phyloP scores from a whole-genome alignment of 2,113 vertebrate species.

The Nestor notabilis region DNA sequence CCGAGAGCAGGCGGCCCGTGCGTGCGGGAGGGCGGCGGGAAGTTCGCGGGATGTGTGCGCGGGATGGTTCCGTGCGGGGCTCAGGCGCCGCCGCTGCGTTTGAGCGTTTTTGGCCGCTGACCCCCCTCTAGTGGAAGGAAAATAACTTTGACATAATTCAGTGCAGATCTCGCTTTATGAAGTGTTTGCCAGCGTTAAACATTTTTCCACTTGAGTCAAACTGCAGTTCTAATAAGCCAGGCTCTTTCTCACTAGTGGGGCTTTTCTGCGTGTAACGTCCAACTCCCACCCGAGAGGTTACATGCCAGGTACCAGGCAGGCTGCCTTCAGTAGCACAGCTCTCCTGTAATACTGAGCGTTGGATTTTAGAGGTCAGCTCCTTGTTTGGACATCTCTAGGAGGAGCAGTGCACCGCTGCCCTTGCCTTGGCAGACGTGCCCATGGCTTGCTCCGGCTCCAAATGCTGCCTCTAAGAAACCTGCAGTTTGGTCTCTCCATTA shows the following conservation, averaged over 20 bases:
- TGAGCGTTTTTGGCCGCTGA: background rate
- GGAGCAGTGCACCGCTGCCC: background rate
- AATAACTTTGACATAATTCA: background rate
- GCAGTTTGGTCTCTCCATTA: background rate
- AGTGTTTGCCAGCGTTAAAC: background rate
- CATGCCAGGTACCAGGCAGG: background rate
- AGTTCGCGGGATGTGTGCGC: background rate
- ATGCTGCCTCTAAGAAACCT: background rate
- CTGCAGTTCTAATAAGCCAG: background rate
- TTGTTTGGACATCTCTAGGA: constrained; percentile 46
- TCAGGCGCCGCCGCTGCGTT: background rate
- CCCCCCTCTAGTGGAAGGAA: background rate
- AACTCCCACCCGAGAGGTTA: accelerated
- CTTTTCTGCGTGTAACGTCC: background rate
- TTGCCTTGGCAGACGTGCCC: background rate
- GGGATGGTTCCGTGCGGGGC: background rate
- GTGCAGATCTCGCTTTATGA: background rate
- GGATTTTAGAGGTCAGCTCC: background rate
- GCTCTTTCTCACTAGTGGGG: background rate
- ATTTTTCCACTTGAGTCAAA: background rate
- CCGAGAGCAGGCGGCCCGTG: background rate
- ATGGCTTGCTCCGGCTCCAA: background rate
- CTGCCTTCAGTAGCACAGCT: background rate
- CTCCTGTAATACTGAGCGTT: background rate
- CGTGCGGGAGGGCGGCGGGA: background rate